Base-by-base conservation (phyloP, 2,888 invertebrate genomes). In the Muschampia plurimacula region DNA sequence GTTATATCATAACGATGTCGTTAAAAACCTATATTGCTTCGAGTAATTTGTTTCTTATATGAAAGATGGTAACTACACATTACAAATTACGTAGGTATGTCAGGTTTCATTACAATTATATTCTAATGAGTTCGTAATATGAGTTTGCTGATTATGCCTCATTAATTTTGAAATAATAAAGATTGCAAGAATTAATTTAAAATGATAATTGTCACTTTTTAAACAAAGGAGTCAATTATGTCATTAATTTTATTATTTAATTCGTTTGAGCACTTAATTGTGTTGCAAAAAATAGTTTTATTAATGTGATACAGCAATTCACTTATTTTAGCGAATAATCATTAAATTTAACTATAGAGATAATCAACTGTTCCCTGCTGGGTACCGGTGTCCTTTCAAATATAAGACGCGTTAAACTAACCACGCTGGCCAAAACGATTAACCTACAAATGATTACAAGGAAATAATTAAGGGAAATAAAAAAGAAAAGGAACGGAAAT, bases 1-100 rank as follows among this genome's bases (percentile, higher is more conserved):
- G 13, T 36, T 28, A 57, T 57, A 57, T 28, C 22, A 36, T 60
- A 36, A 36, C 4, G 36, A 36, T 36, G 60, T 60, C 60, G 36
- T 60, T 60, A n/a, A 36, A 55, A 60, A 60, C 60, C n/a, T 5
- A 60, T 60, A 60, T 60, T 60, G 13, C 60, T 60, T n/a, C n/a
- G 36, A 60, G 36, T 60, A 60, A 60, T 60, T 60, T 36, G 28
- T 36, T 60, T 60, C 36, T 60, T 60, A 60, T 60, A n/a, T 39
- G 36, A 4, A 60, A 60, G 36, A 13, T 60, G 36, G 36, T 60
- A 39, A 60, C n/a, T 60, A 60, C 36, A n/a, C 9, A 57, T 57
- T 60, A 60, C 60, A 32, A 36, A 60, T 39, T 36, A n/a, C 60
- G 13, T 10, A 36, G 9, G 6, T 36, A 36, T n/a, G n/a, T n/a